These are phyloP conservation scores for Platycercus adscitus DNA, from an alignment of 2,113 vertebrate genomes.

Conservation along the genomic window DNA sequence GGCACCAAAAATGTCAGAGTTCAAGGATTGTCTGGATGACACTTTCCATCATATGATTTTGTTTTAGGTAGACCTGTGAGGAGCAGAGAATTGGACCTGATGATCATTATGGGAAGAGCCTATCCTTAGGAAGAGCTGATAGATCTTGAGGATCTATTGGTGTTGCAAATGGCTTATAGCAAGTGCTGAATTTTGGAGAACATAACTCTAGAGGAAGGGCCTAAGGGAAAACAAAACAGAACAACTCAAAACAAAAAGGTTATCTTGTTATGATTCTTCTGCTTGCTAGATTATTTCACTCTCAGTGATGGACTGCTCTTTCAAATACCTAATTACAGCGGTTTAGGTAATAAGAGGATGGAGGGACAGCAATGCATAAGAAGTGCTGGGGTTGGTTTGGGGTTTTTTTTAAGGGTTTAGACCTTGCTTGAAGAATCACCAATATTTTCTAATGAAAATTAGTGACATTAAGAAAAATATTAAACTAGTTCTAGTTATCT, in stretches of 20 bases:
- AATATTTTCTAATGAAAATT: background rate
- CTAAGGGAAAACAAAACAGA: rapidly evolving
- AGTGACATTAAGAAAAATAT: background rate
- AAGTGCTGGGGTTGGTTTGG: background rate
- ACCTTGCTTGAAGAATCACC: background rate
- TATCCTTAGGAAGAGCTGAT: background rate
- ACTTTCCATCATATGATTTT: background rate
- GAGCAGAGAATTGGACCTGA: background rate
- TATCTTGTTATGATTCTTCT: background rate
- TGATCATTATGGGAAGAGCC: background rate
- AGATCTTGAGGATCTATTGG: background rate
- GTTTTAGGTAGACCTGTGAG: background rate
- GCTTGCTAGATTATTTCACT: background rate
- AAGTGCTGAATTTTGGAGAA: background rate
- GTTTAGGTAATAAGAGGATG: background rate
- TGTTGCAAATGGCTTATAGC: background rate
- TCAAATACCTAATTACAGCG: background rate
- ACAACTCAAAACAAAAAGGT: background rate
- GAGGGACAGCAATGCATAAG: background rate
- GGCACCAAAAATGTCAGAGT: background rate
- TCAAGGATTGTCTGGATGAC: background rate
- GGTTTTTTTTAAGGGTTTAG: background rate
- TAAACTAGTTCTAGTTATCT: background rate
- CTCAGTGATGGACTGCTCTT: background rate
- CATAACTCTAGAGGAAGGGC: background rate